Percentiles rank a stretch among this genome's conserved stretches.
These are phyloP conservation scores for Drosophila biarmipes DNA, from an alignment of 1,140 invertebrate genomes.

Conservation along the genomic window DNA sequence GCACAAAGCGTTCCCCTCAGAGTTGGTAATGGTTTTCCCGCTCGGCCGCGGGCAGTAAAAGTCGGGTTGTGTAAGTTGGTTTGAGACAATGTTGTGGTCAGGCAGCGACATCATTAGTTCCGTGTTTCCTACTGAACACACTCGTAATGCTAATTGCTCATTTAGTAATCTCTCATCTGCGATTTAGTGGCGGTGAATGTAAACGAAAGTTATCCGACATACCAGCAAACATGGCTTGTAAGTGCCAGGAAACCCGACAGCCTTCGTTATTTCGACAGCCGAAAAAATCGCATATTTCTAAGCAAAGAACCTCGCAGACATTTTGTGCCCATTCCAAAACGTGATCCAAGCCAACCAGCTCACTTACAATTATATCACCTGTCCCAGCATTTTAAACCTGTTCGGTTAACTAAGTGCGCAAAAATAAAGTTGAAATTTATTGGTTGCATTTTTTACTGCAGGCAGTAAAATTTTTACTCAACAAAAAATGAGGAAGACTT, in stretches of 20 bases:
- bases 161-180: slow-evolving; percentile 39
- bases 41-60: slow-evolving; percentile 64
- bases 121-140: slow-evolving; percentile 49
- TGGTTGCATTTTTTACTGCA: slow-evolving; percentile 1
- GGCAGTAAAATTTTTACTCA: slow-evolving; percentile 5
- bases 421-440: slow-evolving; percentile 17
- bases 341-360: background rate
- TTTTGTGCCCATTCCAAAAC: background rate
- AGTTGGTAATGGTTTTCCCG: slow-evolving; percentile 44
- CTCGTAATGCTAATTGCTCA: slow-evolving; percentile 61
- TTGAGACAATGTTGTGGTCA: slow-evolving; percentile 57
- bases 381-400: slow-evolving; percentile 1
- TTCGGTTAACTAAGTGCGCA: background rate
- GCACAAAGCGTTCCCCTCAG: background rate
- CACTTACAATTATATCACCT: background rate
- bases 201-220: slow-evolving; percentile 38
- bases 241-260: background rate
- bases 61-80: slow-evolving; percentile 62
- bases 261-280: too few relatives aligned
- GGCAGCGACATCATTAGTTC: slow-evolving; percentile 70
- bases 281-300: background rate
- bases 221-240: background rate
- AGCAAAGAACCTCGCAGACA: background rate
- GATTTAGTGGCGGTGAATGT: slow-evolving; percentile 46
- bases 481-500: slow-evolving; percentile 15